A percentile compares a stretch with the other conserved stretches of the same genome.
phyloP scores from a whole-genome alignment of 2,113 vertebrate genomes.

The Hydrolagus affinis region DNA sequence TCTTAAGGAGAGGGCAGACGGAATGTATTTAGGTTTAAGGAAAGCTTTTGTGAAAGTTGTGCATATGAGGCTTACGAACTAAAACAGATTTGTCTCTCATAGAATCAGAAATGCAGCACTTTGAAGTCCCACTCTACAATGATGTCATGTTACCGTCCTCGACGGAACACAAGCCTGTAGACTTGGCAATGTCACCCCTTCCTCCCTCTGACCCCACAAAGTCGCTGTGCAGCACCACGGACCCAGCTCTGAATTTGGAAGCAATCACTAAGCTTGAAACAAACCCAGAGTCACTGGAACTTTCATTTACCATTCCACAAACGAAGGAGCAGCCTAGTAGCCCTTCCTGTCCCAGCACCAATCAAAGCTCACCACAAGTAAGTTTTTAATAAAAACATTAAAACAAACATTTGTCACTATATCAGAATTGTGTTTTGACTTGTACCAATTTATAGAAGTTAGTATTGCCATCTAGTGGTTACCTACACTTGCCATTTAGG shows the following conservation, averaged over 20 bases:
- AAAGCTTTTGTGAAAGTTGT: background rate
- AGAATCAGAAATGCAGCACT: slow-evolving; percentile 73
- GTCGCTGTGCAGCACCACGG: slow-evolving; percentile 63
- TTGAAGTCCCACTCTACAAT: slow-evolving; percentile 84
- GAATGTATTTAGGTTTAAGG: background rate
- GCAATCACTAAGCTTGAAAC: slow-evolving; percentile 66
- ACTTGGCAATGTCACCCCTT: slow-evolving; percentile 75
- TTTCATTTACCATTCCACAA: slow-evolving; percentile 64
- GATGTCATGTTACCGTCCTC: slow-evolving; percentile 91
- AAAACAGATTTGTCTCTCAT: slow-evolving; percentile 30
- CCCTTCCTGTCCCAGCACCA: slow-evolving; percentile 58
- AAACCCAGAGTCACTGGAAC: slow-evolving; percentile 57
- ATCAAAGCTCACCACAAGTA: slow-evolving; percentile 71
- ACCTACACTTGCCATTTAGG: too few relatives aligned
- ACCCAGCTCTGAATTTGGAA: slow-evolving; percentile 62
- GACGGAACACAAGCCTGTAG: slow-evolving; percentile 60
- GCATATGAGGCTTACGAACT: background rate
- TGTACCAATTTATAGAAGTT: too few relatives aligned
- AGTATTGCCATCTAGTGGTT: too few relatives aligned
- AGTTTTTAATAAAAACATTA: slow-evolving; percentile 42
- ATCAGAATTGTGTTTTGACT: too few relatives aligned
- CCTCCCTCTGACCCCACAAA: slow-evolving; percentile 67
- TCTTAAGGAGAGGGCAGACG: background rate
- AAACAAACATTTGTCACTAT: background rate
- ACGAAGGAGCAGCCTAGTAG: slow-evolving; percentile 56